Evolutionary conservation across 2,888 invertebrate species (phyloP).

Genomic region (Hemaris fuciformis): DNA sequence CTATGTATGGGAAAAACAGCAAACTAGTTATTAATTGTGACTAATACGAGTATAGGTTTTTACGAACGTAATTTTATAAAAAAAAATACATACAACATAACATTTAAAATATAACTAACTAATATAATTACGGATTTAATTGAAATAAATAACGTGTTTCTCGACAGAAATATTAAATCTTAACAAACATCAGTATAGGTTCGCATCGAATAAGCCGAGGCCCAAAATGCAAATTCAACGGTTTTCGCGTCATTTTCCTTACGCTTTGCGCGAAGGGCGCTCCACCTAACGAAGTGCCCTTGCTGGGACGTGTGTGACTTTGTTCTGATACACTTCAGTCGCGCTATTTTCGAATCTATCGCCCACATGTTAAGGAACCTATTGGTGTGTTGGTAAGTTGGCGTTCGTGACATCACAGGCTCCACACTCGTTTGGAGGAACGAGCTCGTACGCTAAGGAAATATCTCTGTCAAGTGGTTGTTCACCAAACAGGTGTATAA

Average conservation of each 20-base stretch:
- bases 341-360: constrained; percentile 15
- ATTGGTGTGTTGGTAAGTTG: neutral
- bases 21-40: too few species aligned
- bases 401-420: constrained; percentile 19
- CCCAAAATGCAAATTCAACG: constrained; percentile 48
- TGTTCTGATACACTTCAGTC: neutral
- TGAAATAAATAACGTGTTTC: neutral
- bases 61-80: too few species aligned
- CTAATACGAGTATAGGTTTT: too few species aligned
- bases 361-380: neutral
- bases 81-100: too few species aligned
- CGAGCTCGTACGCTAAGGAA: constrained; percentile 36
- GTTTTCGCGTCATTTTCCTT: constrained; percentile 43
- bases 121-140: neutral
- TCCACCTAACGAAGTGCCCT: constrained; percentile 46
- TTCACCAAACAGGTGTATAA: constrained; percentile 16
- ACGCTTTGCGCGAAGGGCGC: constrained; percentile 28
- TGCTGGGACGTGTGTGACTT: constrained; percentile 28
- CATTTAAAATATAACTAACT: neutral
- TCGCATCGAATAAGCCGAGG: constrained; percentile 21
- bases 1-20: too few species aligned
- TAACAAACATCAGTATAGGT: neutral
- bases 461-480: constrained; percentile 37
- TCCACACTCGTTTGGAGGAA: constrained; percentile 37
- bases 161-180: neutral